Percentiles rank a stretch among this genome's conserved stretches.
Evolutionary conservation across 2,888 invertebrate genomes (phyloP).

Genomic region (Pollenia amentaria): DNA sequence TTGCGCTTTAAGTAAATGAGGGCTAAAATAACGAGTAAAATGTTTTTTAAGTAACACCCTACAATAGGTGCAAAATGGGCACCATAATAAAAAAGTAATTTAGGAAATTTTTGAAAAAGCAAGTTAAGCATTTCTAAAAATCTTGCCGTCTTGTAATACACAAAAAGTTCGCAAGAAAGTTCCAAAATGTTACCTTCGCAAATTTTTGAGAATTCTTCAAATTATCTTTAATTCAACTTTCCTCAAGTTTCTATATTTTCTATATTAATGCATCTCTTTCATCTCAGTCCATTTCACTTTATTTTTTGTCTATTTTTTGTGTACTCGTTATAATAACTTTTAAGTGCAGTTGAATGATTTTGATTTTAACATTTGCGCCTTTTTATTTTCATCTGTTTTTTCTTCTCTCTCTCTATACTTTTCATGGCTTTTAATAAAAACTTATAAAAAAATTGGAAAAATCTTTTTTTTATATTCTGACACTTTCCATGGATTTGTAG

Average conservation of each 20-base stretch:
- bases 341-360: conserved; percentile 69
- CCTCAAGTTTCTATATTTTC: neutral
- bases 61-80: neutral
- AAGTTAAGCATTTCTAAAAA: neutral
- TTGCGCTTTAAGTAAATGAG: conserved; percentile 47
- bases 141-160: no score
- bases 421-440: neutral
- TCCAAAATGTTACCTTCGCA: neutral
- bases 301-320: conserved; percentile 10
- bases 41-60: conserved; percentile 19
- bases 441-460: neutral
- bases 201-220: neutral
- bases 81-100: neutral
- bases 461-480: conserved; percentile 45
- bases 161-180: neutral
- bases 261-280: conserved; percentile 24
- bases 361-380: conserved; percentile 57
- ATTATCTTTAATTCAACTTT: neutral
- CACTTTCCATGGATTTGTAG: conserved; percentile 57
- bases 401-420: neutral
- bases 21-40: conserved; percentile 40
- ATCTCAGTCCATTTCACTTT: neutral
- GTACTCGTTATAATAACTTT: conserved; percentile 55
- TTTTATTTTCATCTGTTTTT: conserved; percentile 31
- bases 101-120: neutral